Conservation (phyloP, 1,140 invertebrate genomes). For the Trachymyrmex septentrionalis region DNA sequence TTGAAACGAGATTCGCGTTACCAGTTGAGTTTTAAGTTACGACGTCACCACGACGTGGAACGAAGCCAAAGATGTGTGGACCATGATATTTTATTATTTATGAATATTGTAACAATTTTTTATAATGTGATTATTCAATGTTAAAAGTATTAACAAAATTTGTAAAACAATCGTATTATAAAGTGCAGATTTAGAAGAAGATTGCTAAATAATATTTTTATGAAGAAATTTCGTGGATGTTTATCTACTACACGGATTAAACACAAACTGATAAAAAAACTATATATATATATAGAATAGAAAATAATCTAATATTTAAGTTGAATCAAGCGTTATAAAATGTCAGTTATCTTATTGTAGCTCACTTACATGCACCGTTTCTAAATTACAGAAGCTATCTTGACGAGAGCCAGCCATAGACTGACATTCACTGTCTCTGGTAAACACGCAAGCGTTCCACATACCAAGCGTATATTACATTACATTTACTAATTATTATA, state of each 20-base stretch:
- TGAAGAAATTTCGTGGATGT: neutral
- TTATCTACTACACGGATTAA: neutral
- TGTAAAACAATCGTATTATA: neutral
- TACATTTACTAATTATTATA: conserved; percentile 31
- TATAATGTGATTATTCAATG: neutral
- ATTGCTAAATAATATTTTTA: neutral
- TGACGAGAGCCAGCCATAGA: conserved; percentile 73
- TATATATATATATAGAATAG: neutral
- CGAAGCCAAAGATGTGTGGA: conserved; percentile 46
- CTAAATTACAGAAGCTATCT: conserved; percentile 68
- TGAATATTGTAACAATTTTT: neutral
- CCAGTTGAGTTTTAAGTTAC: conserved; percentile 51
- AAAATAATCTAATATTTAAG: neutral
- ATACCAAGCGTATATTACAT: conserved; percentile 15
- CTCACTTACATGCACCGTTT: conserved; percentile 71
- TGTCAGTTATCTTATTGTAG: conserved; percentile 39
- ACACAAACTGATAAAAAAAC: neutral
- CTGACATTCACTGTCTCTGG: conserved; percentile 68
- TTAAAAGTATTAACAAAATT: neutral
- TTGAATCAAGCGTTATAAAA: conserved; percentile 8
- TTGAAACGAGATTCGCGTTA: conserved; percentile 35
- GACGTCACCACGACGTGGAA: conserved; percentile 48
- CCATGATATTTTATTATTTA: neutral
- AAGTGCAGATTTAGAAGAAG: neutral
- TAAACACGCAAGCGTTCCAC: conserved; percentile 63